A percentile compares a stretch with the other conserved stretches of the same genome.
These are phyloP conservation scores for Psylliodes chrysocephalus DNA, from an alignment of 2,888 invertebrate genomes.

Conservation along the genomic window DNA sequence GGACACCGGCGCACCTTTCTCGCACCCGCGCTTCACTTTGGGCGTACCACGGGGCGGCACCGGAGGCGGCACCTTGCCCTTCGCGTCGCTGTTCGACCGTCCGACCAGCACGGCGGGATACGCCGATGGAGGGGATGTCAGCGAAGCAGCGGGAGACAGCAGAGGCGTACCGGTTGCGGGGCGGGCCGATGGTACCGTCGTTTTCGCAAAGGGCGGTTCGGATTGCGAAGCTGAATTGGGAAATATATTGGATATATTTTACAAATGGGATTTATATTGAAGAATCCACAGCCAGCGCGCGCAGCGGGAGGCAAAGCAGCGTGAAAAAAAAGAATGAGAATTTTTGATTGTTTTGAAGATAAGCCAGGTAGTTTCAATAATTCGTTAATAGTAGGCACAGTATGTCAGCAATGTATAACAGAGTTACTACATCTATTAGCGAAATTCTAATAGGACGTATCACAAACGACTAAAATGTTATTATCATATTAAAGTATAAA, in stretches of 20 bases:
- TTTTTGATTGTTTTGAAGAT: no score
- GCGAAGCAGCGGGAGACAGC: constrained; percentile 58
- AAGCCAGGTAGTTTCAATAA: no score
- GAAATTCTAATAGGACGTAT: no score
- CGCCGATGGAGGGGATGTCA: constrained; percentile 67
- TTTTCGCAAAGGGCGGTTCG: constrained; percentile 35
- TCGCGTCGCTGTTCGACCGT: constrained; percentile 65
- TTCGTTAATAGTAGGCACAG: no score
- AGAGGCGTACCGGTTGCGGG: constrained; percentile 26
- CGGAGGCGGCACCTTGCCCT: constrained; percentile 86
- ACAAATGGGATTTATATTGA: background rate
- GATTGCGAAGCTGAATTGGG: constrained; percentile 32
- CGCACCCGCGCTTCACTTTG: constrained; percentile 70
- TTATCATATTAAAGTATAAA: no score
- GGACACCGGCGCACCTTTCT: constrained; percentile 59
- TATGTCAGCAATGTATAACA: no score
- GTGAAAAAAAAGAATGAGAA: no score
- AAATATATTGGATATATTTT: no score
- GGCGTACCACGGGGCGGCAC: constrained; percentile 88
- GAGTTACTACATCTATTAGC: no score
- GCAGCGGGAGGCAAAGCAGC: constrained; percentile 10
- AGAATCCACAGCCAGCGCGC: background rate
- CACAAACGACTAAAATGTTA: no score
- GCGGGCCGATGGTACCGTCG: constrained; percentile 13
- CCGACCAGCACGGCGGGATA: constrained; percentile 83